Evolutionary conservation across 1,140 invertebrate species (phyloP).

Genomic region (Drosophila novamexicana): DNA sequence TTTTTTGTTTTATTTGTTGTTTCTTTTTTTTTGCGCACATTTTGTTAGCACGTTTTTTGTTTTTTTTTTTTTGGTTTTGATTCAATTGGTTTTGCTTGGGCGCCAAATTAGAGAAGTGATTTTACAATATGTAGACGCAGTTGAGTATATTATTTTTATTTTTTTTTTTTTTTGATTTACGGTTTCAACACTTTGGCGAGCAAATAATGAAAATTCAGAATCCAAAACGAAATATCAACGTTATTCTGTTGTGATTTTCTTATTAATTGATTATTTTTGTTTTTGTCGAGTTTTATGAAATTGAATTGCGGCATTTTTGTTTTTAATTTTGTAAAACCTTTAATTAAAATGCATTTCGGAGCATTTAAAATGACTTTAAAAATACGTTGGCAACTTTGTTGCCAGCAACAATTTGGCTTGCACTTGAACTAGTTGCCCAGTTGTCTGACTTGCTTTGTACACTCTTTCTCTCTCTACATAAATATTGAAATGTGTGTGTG

Average conservation of each 20-base stretch:
- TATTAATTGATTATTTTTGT: background rate
- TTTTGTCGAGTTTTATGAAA: background rate
- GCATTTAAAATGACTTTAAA: slow-evolving; percentile 16
- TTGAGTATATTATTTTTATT: slow-evolving; percentile 8
- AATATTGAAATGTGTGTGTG: too few species aligned
- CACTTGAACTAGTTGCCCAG: slow-evolving; percentile 70
- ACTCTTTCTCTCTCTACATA: background rate
- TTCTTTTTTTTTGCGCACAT: slow-evolving; percentile 20
- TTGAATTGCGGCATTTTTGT: slow-evolving; percentile 5
- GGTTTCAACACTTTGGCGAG: slow-evolving; percentile 8
- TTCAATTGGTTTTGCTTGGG: slow-evolving; percentile 11
- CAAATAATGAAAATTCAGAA: slow-evolving; percentile 14
- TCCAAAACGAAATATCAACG: background rate
- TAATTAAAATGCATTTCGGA: slow-evolving; percentile 8
- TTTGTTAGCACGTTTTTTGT: slow-evolving; percentile 27
- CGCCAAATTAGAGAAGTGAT: slow-evolving; percentile 53
- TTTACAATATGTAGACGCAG: slow-evolving; percentile 57
- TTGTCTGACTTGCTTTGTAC: slow-evolving; percentile 28
- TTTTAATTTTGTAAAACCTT: slow-evolving; percentile 10
- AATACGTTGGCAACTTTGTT: slow-evolving; percentile 59
- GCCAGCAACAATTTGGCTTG: slow-evolving; percentile 62
- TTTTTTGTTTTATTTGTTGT: slow-evolving; percentile 38
- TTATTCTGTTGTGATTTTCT: background rate
- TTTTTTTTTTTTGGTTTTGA: slow-evolving; percentile 18
- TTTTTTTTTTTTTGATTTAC: background rate